Evolutionary conservation across 2,888 invertebrate genomes (phyloP), one percentile per base, ranked within the genome.

Genomic region (Apocheima hispidaria): DNA sequence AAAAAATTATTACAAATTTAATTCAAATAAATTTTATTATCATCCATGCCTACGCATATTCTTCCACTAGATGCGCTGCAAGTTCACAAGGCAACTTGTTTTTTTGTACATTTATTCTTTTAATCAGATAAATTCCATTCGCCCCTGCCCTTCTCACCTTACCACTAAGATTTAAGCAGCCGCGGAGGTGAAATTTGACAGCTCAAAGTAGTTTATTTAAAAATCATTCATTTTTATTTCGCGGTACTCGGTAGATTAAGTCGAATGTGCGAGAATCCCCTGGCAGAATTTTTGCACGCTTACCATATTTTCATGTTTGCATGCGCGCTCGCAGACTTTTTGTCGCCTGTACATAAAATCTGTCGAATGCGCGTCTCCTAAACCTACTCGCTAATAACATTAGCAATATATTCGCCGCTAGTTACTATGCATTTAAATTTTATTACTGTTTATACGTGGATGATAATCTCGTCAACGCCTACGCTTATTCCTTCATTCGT

Each of bases 401-500:
- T 18, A 41, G 18, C 9, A 18, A 9, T 23, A 57, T 50, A 26
- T 57, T 57, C n/a, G n/a, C 16, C 12, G 5, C 26, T 43, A 51
- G 44, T 58, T 36, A 36, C 21, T 50, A 44, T 16, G 18, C 9
- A 43, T 5, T 44, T 18, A 2, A 14, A 18, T 21, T 23, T 43
- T 35, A 44, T 51, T 36, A 44, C n/a, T 23, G 56, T 57, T 44
- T 36, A 26, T 57, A 50, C 7, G 30, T 26, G 16, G 14, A n/a
- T 38, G 16, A 58, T 44, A 51, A 58, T 51, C 28, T 41, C 23
- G 33, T 59, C 44, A 10, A 46, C 63, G 49, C 67, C 67, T 50
- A 67, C 67, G 55, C 52, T 49, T 33, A 46, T 59, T 56, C 54
- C 30, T 33, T 61, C 38, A 60, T 59, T 59, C 53, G 53, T 62